Evolutionary conservation across 2,113 vertebrate genomes (phyloP), one percentile per base, ranked within the genome.

Genomic region (Gymnarchus niloticus): DNA sequence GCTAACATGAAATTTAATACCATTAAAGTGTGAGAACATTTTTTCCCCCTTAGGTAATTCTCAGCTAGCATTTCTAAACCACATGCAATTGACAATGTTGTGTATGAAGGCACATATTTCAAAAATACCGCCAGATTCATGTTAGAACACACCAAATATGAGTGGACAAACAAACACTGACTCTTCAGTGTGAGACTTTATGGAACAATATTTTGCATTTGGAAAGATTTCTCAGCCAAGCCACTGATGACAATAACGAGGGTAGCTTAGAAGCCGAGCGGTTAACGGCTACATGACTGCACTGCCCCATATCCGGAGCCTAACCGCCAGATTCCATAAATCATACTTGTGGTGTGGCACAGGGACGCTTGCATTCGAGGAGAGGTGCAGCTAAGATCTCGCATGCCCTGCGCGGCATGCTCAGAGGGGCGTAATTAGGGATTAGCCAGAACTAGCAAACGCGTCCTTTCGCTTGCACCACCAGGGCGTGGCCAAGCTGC

Each of bases 401-500:
- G 56, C 33, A 37, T 57, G 25, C 17, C 37, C 23, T 12, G 9
- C 10, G 6, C 21, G 25, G 7, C 25, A 10, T n/a, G 10, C 81
- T 46, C 44, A 65, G 52, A 25, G 6, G 3, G 48, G 37, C 41
- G 78, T 82, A 49, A 86, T 86, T 82, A 65, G 41, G 44, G 56
- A 56, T 80, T 69, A 81, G 44, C 57, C 8, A 19, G 81, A 83
- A 81, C 57, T 12, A 48, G 56, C 81, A 48, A 48, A 59, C 48
- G 3, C 61, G 85, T n/a, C 85, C 77, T 86, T 81, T 81, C 77
- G 59, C 81, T 61, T 83, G 56, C 78, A 83, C 44, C 48, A 44
- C 33, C 85, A 54, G 46, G 83, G 87, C 37, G 85, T 86, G 52
- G 46, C 76, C 61, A 52, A 85, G 85, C 44, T 4, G 77, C 14